These are phyloP conservation scores for Pemphredon lugubris DNA, from an alignment of 2,888 invertebrate species.

Conservation along the genomic window DNA sequence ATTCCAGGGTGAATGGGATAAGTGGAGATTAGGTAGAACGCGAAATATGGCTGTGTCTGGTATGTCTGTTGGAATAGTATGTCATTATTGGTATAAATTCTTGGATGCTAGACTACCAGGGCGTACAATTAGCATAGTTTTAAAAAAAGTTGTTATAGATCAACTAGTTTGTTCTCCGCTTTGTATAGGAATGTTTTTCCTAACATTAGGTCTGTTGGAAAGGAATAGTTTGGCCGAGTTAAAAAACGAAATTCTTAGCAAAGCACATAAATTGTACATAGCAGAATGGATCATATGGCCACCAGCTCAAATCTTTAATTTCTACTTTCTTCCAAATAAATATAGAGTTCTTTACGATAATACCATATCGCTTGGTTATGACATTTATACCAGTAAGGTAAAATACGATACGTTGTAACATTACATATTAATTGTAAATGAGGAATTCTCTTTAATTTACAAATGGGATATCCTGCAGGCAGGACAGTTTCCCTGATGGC, in stretches of 20 bases:
- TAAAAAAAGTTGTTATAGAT: constrained; percentile 91
- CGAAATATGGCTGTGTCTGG: constrained; percentile 91
- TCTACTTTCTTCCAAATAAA: constrained; percentile 91
- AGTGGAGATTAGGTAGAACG: constrained; percentile 85
- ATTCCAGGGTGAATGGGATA: constrained; percentile 81
- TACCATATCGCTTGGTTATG: constrained; percentile 91
- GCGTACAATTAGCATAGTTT: constrained; percentile 84
- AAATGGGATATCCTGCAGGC: neutral
- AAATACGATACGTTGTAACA: constrained; percentile 82
- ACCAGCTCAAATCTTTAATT: constrained; percentile 95
- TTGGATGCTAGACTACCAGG: constrained; percentile 89
- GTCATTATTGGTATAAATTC: constrained; percentile 93
- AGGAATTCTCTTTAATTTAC: neutral
- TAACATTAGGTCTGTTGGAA: constrained; percentile 89
- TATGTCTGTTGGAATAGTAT: constrained; percentile 88
- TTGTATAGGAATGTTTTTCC: constrained; percentile 89
- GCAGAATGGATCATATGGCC: constrained; percentile 98
- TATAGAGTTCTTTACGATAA: constrained; percentile 95
- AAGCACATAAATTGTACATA: constrained; percentile 89
- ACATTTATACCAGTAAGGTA: constrained; percentile 91
- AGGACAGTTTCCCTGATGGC: no score
- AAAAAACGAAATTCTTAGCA: constrained; percentile 86
- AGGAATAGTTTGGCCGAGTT: constrained; percentile 84
- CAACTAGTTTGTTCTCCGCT: constrained; percentile 93
- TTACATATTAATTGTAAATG: constrained; percentile 1